Base-by-base conservation (phyloP, 1,140 invertebrate genomes). In the Drosophila trapezifrons region DNA sequence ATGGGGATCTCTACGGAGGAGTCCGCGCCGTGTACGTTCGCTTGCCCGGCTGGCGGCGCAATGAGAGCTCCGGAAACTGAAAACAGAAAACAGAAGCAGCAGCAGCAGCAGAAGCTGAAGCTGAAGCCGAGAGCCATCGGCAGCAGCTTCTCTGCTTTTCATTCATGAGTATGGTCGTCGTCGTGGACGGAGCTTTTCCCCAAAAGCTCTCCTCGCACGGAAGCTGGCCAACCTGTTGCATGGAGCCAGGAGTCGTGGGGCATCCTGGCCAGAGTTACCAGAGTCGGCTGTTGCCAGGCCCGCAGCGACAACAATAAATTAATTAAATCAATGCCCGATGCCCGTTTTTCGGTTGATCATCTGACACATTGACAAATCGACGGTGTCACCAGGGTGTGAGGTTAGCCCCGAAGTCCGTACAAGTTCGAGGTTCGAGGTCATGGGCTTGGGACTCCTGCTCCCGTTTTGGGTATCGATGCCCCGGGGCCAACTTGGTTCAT, bases 311-410 rank as follows among this genome's bases (percentile, higher is more conserved):
- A 71, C 79, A 87, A 87, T 87, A 87, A 87, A 87, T 87, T 87
- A 87, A 87, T 87, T 89, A 89, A 86, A 89, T 87, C 86, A 78
- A 79, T 87, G 79, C 78, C 80, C 70, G 77, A 77, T 73, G 54
- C 51, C 72, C 42, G 43, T 37, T 40, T 46, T 65, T 40, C 20
- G 59, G 42, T 43, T 58, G 64, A 58, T 72, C 57, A 73, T 58
- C 43, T 78, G 82, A 89, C 83, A 87, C 72, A 89, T 87, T 87
- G 83, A 87, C 83, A 87, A 87, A 87, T 89, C 70, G 62, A 65
- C 18, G 27, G 43, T 43, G 38, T 7, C 7, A 17, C 20, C n/a
- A 13, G 43, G 4, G 32, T 42, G 54, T 12, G 22, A 27, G 15
- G 25, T 29, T 18, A 13, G 17, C 51, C 51, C 18, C n/a, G 18